These are phyloP conservation scores for Oplegnathus fasciatus DNA, from an alignment of 2,113 vertebrate genomes.

Conservation along the genomic window DNA sequence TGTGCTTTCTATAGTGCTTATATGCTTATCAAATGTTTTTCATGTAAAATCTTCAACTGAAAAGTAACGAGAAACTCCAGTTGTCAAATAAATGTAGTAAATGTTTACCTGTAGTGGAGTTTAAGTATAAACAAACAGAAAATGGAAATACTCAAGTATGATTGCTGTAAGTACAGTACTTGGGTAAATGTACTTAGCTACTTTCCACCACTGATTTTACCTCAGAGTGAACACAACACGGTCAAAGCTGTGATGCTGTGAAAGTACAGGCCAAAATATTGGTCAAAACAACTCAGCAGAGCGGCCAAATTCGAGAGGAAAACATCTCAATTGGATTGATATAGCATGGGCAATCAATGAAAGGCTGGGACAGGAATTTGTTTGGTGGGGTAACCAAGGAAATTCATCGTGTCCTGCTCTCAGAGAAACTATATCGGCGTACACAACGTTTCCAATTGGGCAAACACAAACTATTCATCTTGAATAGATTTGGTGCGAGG, in stretches of 20 bases:
- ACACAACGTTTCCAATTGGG: constrained; percentile 48
- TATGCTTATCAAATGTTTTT: not conserved
- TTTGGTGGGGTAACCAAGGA: constrained; percentile 34
- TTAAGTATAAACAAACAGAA: not conserved
- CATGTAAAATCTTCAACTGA: not conserved
- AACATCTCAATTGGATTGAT: constrained; percentile 29
- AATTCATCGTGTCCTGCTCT: constrained; percentile 48
- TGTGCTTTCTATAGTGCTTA: no score
- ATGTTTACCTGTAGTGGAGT: not conserved
- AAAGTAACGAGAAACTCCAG: no score
- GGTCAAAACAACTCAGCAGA: constrained; percentile 8
- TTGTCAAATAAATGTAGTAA: not conserved
- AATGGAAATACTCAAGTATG: not conserved
- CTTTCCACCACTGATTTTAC: not conserved
- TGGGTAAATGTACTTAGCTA: not conserved
- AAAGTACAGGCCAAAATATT: constrained; percentile 7
- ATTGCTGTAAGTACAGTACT: not conserved
- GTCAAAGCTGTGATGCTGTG: constrained; percentile 26
- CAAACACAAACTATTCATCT: constrained; percentile 67
- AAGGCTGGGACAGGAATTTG: constrained; percentile 20
- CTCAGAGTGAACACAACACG: not conserved
- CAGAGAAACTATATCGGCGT: constrained; percentile 31
- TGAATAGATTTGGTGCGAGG: constrained; percentile 60
- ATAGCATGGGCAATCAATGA: constrained; percentile 5
- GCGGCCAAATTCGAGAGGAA: constrained; percentile 9